These are phyloP conservation scores for Distichodus sexfasciatus DNA, from an alignment of 2,797 vertebrate species.

Conservation along the genomic window DNA sequence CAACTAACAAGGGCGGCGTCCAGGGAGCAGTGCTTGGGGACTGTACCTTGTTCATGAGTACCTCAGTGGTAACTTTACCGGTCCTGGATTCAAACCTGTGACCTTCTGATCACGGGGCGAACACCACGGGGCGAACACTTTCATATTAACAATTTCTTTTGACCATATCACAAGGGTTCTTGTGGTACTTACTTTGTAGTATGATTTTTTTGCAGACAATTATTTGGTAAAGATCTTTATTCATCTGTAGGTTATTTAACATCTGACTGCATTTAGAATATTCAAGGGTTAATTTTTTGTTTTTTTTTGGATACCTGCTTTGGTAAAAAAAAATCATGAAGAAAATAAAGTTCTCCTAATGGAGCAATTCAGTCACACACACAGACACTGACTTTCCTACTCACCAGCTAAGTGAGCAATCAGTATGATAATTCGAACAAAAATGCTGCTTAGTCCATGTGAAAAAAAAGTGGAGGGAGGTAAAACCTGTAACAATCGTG, in stretches of 20 bases:
- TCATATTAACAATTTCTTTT: too few species aligned
- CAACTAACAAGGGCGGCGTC: too few species aligned
- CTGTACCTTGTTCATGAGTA: too few species aligned
- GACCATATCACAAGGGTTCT: too few species aligned
- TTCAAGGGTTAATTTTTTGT: background rate
- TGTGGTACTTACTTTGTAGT: too few species aligned
- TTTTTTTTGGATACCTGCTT: conserved; percentile 7
- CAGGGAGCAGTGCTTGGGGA: too few species aligned
- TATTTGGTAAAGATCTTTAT: too few species aligned
- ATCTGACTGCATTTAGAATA: background rate
- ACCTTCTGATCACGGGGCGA: too few species aligned
- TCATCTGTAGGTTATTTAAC: background rate
- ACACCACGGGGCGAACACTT: too few species aligned
- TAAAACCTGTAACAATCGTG: conserved; percentile 68
- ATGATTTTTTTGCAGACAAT: too few species aligned
- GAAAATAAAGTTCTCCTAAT: background rate
- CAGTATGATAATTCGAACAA: conserved; percentile 66
- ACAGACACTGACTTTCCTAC: conserved; percentile 23
- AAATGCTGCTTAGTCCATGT: conserved; percentile 65
- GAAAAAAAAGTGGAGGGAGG: conserved; percentile 60
- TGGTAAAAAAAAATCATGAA: conserved; percentile 20
- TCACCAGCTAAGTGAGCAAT: conserved; percentile 57
- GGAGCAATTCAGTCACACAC: background rate
- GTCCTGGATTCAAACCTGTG: too few species aligned
- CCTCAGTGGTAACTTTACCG: too few species aligned